Percentiles rank a stretch among this genome's conserved stretches.
These are phyloP conservation scores for Anabas testudineus DNA, from an alignment of 2,797 vertebrate genomes.

Conservation along the genomic window DNA sequence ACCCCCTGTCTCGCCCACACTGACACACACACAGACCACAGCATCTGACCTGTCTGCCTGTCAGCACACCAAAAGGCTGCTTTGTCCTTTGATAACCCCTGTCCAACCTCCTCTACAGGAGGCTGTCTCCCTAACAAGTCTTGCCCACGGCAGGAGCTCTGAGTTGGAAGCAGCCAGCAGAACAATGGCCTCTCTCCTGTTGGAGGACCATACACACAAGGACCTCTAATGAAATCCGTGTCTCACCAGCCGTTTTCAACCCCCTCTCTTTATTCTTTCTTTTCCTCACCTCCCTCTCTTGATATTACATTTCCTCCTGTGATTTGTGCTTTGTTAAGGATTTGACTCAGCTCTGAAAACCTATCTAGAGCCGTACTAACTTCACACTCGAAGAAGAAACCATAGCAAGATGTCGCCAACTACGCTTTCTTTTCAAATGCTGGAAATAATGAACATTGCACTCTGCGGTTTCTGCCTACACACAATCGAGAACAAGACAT, in stretches of 20 bases:
- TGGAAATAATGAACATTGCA: constrained; percentile 23
- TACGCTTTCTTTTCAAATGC: constrained; percentile 6
- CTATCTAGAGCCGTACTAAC: neutral
- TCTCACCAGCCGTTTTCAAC: constrained; percentile 51
- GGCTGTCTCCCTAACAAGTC: constrained; percentile 76
- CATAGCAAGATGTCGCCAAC: constrained; percentile 1
- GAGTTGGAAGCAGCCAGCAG: constrained; percentile 62
- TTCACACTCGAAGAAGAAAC: constrained; percentile 9
- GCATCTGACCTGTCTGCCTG: constrained; percentile 72
- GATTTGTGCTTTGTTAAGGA: constrained; percentile 39
- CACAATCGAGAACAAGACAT: constrained; percentile 43
- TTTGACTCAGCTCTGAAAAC: constrained; percentile 48
- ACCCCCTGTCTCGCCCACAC: constrained; percentile 13
- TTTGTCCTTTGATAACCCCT: constrained; percentile 84
- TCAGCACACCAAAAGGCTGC: constrained; percentile 81
- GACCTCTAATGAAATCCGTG: constrained; percentile 75
- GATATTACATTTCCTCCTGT: constrained; percentile 52
- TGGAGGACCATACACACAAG: constrained; percentile 53
- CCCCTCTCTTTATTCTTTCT: neutral
- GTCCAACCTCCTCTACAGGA: constrained; percentile 78
- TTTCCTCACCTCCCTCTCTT: constrained; percentile 19
- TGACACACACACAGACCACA: constrained; percentile 17
- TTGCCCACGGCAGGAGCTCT: constrained; percentile 72
- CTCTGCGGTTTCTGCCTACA: constrained; percentile 11
- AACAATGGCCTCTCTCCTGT: constrained; percentile 73